Conservation (phyloP, 2,797 vertebrate genomes). For the Sebastes trivittatus region DNA sequence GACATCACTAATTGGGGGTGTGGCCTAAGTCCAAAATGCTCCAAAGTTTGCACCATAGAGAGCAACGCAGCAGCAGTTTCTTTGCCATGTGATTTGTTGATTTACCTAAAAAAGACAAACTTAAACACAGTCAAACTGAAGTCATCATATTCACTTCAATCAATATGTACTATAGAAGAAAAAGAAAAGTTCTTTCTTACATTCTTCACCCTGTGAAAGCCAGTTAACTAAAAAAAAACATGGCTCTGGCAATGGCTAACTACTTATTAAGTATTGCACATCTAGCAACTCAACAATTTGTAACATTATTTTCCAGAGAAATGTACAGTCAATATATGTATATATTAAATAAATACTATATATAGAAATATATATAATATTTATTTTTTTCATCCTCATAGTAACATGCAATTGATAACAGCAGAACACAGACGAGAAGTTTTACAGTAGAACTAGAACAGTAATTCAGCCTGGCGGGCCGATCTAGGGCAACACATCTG, state of each 20-base stretch:
- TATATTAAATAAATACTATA: conserved; percentile 83
- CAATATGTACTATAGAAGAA: conserved; percentile 48
- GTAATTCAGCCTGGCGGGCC: conserved; percentile 64
- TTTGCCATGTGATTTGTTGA: neutral
- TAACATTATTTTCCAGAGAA: conserved; percentile 69
- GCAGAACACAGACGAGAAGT: conserved; percentile 81
- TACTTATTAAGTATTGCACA: conserved; percentile 83
- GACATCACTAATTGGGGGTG: conserved; percentile 9
- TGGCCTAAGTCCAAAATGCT: neutral
- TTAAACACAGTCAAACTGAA: conserved; percentile 68
- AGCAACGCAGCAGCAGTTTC: neutral
- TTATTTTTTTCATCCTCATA: conserved; percentile 67
- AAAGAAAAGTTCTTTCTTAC: conserved; percentile 47
- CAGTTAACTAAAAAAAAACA: conserved; percentile 46
- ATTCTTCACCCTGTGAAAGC: conserved; percentile 68
- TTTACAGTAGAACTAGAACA: conserved; percentile 82
- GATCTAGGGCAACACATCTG: conserved; percentile 62
- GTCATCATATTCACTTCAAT: conserved; percentile 47
- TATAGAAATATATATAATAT: conserved; percentile 80
- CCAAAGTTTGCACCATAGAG: neutral
- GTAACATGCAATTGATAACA: conserved; percentile 85
- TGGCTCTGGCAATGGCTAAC: conserved; percentile 73
- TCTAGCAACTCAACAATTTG: conserved; percentile 81
- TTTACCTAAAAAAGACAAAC: conserved; percentile 51
- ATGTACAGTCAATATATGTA: conserved; percentile 81